phyloP scores from a whole-genome alignment of 64 coral and sea anemone genomes.

The Orbicella faveolata region DNA sequence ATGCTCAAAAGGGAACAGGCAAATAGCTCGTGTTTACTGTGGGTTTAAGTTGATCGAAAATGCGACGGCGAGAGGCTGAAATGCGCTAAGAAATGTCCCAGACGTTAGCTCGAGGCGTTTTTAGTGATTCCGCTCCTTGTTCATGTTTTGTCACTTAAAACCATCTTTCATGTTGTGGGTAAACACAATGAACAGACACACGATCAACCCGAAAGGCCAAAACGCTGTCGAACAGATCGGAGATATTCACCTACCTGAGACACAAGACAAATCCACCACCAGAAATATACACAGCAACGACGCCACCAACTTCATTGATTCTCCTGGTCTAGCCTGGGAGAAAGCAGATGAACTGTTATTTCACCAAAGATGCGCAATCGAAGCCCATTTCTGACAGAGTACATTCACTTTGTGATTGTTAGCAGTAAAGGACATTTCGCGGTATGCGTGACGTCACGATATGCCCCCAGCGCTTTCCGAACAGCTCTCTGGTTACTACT shows the following conservation, averaged over 20 bases:
- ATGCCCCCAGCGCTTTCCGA: slow-evolving; percentile 4
- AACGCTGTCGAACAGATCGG: slow-evolving; percentile 17
- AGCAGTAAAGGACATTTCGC: slow-evolving; percentile 14
- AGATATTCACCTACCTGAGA: slow-evolving; percentile 58
- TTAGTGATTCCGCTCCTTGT: neutral
- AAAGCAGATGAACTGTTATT: slow-evolving; percentile 51
- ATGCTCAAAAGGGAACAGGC: neutral
- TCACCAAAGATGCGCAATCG: neutral
- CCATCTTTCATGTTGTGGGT: slow-evolving; percentile 32
- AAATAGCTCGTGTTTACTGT: neutral
- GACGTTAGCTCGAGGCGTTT: neutral
- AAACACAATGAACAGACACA: slow-evolving; percentile 79
- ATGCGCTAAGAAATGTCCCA: neutral
- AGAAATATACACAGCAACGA: slow-evolving; percentile 44
- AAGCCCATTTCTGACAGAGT: slow-evolving; percentile 21
- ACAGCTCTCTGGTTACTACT: slow-evolving; percentile 54
- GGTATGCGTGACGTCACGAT: slow-evolving; percentile 68
- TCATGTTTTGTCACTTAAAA: slow-evolving; percentile 40
- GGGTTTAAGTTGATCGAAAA: neutral
- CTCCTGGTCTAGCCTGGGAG: slow-evolving; percentile 21
- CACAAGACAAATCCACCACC: slow-evolving; percentile 32
- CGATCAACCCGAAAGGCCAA: slow-evolving; percentile 51
- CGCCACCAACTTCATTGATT: slow-evolving; percentile 43
- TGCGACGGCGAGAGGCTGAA: neutral
- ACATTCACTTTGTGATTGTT: slow-evolving; percentile 37